Conservation (phyloP, 2,797 vertebrate genomes). For the Agapornis canus region DNA sequence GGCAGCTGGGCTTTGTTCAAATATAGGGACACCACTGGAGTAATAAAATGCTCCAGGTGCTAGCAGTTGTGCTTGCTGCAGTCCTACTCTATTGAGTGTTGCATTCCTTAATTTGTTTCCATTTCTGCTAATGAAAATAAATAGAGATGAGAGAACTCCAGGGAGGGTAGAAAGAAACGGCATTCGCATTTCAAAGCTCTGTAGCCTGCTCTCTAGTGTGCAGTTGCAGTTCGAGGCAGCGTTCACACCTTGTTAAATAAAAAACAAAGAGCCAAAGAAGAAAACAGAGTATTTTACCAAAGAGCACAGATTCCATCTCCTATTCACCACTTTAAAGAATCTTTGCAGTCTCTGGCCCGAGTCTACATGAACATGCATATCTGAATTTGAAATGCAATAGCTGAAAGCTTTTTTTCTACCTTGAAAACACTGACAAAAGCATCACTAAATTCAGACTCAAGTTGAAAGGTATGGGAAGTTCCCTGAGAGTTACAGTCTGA, state of each 20-base stretch:
- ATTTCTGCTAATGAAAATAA: constrained; percentile 72
- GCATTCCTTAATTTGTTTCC: constrained; percentile 60
- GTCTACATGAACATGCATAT: neutral
- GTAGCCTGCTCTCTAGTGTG: neutral
- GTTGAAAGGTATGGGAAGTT: neutral
- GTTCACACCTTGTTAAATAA: constrained; percentile 57
- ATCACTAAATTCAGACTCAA: neutral
- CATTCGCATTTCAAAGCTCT: constrained; percentile 30
- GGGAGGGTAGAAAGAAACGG: constrained; percentile 18
- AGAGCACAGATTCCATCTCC: neutral
- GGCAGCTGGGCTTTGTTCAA: constrained; percentile 2
- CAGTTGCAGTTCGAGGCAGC: neutral
- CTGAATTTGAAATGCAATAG: constrained; percentile 31
- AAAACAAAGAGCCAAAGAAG: constrained; percentile 26
- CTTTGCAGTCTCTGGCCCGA: neutral
- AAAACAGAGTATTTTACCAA: constrained; percentile 19
- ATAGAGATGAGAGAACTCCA: constrained; percentile 48
- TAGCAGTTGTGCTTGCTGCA: neutral
- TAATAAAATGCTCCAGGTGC: constrained; percentile 12
- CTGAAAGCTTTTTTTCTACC: constrained; percentile 16
- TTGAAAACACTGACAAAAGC: constrained; percentile 37
- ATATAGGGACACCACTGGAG: neutral
- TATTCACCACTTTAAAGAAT: neutral
- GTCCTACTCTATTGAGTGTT: constrained; percentile 3
- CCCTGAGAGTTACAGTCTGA: neutral